Conservation (phyloP, 1,140 invertebrate genomes). For the Liolophura sinensis region DNA sequence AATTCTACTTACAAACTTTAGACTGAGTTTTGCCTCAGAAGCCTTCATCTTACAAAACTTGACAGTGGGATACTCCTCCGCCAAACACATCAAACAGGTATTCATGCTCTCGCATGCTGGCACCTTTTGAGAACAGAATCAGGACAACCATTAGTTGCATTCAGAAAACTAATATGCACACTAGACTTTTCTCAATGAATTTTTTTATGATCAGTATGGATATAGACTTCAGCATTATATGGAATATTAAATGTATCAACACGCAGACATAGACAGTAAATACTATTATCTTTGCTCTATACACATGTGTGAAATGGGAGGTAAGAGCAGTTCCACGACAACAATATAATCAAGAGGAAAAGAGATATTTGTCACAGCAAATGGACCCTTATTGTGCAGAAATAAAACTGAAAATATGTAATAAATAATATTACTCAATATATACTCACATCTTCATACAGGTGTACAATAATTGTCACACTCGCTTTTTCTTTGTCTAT, state of each 20-base stretch:
- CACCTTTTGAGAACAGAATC: constrained; percentile 57
- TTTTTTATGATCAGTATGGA: neutral
- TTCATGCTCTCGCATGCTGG: constrained; percentile 84
- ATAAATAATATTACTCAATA: neutral
- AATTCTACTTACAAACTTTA: constrained; percentile 76
- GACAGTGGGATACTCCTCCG: constrained; percentile 79
- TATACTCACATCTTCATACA: constrained; percentile 73
- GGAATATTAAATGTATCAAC: no score
- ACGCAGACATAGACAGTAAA: no score
- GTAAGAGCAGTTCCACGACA: no score
- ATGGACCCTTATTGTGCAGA: neutral
- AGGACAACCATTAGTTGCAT: neutral
- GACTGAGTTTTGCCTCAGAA: constrained; percentile 70
- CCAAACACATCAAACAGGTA: constrained; percentile 77
- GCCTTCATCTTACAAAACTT: constrained; percentile 90
- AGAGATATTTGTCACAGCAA: neutral
- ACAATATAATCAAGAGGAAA: no score
- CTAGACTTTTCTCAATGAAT: neutral
- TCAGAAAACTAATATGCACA: neutral
- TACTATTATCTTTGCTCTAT: no score
- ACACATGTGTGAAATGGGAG: no score
- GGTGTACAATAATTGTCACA: constrained; percentile 87
- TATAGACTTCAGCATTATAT: no score
- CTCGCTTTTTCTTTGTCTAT: constrained; percentile 87
- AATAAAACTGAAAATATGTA: neutral